Conservation (phyloP, 2,113 vertebrate species). For the Tiliqua scincoides region DNA sequence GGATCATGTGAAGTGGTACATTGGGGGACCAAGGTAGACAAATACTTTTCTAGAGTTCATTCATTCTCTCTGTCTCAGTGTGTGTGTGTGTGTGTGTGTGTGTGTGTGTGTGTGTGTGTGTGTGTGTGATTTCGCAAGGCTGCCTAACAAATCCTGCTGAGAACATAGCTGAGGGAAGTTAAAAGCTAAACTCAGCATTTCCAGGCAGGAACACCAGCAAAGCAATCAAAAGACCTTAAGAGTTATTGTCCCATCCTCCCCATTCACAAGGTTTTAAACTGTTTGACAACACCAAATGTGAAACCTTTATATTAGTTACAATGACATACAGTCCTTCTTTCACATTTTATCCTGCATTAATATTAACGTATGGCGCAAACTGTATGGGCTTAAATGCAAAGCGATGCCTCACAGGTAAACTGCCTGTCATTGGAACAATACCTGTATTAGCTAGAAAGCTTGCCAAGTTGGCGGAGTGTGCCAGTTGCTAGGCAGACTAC, state of each 20-base stretch:
- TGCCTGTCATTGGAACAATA: background rate
- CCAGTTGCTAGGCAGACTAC: background rate
- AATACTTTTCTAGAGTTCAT: too few relatives aligned
- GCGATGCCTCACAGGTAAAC: background rate
- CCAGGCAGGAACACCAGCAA: background rate
- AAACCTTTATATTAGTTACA: background rate
- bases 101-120: background rate
- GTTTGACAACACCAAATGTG: background rate
- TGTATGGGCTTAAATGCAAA: too few relatives aligned
- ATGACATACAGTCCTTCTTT: background rate
- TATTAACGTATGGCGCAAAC: background rate
- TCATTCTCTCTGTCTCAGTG: background rate
- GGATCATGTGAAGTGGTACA: too few relatives aligned
- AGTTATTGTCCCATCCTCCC: background rate
- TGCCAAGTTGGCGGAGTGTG: background rate
- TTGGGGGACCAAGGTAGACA: too few relatives aligned
- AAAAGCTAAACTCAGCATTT: background rate
- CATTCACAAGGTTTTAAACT: background rate
- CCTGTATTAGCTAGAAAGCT: background rate
- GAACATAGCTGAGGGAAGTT: background rate
- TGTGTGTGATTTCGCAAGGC: background rate
- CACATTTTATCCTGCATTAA: background rate
- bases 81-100: background rate
- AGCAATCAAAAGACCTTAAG: background rate
- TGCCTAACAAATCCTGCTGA: background rate